Conservation (phyloP, 1,140 invertebrate genomes). For the Melanaphis sacchari region DNA sequence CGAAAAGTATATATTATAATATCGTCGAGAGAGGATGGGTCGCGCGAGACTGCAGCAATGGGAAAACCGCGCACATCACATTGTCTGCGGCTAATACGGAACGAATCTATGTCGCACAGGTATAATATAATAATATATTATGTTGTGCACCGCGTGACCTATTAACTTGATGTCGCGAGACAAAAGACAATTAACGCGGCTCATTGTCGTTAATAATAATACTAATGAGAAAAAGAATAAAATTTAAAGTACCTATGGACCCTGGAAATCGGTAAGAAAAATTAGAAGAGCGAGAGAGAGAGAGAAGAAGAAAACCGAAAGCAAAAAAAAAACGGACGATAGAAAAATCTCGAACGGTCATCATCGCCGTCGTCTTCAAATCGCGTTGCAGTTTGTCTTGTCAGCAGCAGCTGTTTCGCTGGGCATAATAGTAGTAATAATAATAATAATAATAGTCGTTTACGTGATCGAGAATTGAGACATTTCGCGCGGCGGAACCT, state of each 20-base stretch:
- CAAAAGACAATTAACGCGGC: conserved; percentile 48
- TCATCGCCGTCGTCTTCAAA: neutral
- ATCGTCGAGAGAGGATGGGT: neutral
- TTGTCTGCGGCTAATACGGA: conserved; percentile 28
- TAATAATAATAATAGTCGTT: neutral
- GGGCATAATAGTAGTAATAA: neutral
- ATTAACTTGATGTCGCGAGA: conserved; percentile 6
- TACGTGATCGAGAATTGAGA: conserved; percentile 49
- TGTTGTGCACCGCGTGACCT: neutral
- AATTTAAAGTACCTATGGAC: neutral
- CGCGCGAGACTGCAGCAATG: neutral
- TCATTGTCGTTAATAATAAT: conserved; percentile 15
- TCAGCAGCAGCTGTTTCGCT: neutral
- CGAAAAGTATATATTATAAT: neutral
- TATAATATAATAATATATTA: neutral
- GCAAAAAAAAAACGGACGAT: neutral
- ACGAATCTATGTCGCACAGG: conserved; percentile 41
- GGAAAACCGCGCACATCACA: conserved; percentile 3
- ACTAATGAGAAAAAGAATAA: neutral
- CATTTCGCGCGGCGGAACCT: conserved; percentile 15
- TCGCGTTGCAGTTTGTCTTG: neutral
- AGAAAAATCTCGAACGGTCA: neutral
- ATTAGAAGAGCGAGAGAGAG: neutral
- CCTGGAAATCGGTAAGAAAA: neutral
- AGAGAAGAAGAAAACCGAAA: neutral